Conservation (phyloP, 1,140 invertebrate species). For the Drosophila baimaii region DNA sequence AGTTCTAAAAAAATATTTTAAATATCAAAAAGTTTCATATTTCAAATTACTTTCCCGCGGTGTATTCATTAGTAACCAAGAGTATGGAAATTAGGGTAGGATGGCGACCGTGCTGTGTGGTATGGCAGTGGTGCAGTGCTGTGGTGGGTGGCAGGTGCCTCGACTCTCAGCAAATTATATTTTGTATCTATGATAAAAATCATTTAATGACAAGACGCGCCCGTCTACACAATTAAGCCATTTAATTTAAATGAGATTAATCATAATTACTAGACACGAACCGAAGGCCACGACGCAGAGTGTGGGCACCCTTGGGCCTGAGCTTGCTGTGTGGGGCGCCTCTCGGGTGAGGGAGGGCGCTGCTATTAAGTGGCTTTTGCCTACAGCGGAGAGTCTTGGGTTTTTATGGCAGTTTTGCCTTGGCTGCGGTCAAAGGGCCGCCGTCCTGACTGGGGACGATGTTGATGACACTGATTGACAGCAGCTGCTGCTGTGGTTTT, state of each 20-base stretch:
- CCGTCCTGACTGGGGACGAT: conserved; percentile 1
- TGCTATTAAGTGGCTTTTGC: conserved; percentile 29
- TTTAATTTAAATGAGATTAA: conserved; percentile 83
- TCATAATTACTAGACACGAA: conserved; percentile 77
- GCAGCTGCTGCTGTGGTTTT: conserved; percentile 34
- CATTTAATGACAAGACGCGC: conserved; percentile 79
- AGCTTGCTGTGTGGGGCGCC: no score
- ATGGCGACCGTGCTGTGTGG: not conserved
- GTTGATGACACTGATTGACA: conserved; percentile 56
- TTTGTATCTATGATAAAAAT: conserved; percentile 78
- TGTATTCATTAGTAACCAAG: conserved; percentile 43
- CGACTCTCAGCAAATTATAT: conserved; percentile 62
- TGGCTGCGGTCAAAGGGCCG: conserved; percentile 24
- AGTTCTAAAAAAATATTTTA: no score
- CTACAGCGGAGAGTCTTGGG: conserved; percentile 25
- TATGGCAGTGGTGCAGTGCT: not conserved
- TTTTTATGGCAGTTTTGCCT: conserved; percentile 36
- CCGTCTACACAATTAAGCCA: conserved; percentile 73
- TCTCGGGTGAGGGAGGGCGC: not conserved
- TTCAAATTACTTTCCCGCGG: not conserved
- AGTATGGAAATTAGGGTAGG: conserved; percentile 19
- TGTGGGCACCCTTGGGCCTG: conserved; percentile 14
- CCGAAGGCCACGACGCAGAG: conserved; percentile 14
- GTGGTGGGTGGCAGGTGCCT: conserved; percentile 29
- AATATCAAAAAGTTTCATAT: not conserved